Evolutionary conservation across 1,140 invertebrate species (phyloP), one percentile per base, ranked within the genome.

Genomic region (Nomia melanderi): DNA sequence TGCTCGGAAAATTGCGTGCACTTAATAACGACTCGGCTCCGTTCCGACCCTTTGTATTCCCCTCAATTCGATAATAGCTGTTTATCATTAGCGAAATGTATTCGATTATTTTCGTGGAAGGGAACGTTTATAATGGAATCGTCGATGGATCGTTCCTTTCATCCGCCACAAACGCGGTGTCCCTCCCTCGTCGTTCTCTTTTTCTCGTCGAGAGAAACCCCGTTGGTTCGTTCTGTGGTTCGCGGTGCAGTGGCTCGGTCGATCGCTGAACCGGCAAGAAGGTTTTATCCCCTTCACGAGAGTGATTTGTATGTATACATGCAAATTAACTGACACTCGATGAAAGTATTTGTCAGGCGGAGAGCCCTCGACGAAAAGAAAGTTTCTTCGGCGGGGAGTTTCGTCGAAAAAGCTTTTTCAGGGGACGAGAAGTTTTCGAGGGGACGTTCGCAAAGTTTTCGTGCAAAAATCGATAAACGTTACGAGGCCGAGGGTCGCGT

Each of bases 291-390:
- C 20, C 59, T 60, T 6, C 6, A 9, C 17, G 23, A 39, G 25
- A 11, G 23, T 39, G 20, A 70, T 71, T 62, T 33, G n/a, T 47
- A 60, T 29, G 69, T 47, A 47, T 25, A 33, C 39, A 44, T 44
- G 57, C 8, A 72, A 72, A 72, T 72, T 62, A 72, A 14, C 7
- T 23, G 23, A 36, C 39, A n/a, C 23, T 72, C 29, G 69, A 33
- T n/a, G 56, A 14, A 44, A 29, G 56, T 29, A 50, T 47, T 72
- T 72, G 39, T 33, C 31, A 33, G 41, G 17, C 8, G 25, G 23
- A 50, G 29, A 14, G n/a, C 36, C 41, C 27, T 25, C 2, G 17
- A 23, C 17, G 23, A 27, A 50, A 62, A n/a, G 41, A 50, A 47
- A 66, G 44, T 66, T 66, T 23, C 29, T 2, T 6, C n/a, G 44